phyloP scores from a whole-genome alignment of 64 coral and sea anemone species.

The Porites lutea region DNA sequence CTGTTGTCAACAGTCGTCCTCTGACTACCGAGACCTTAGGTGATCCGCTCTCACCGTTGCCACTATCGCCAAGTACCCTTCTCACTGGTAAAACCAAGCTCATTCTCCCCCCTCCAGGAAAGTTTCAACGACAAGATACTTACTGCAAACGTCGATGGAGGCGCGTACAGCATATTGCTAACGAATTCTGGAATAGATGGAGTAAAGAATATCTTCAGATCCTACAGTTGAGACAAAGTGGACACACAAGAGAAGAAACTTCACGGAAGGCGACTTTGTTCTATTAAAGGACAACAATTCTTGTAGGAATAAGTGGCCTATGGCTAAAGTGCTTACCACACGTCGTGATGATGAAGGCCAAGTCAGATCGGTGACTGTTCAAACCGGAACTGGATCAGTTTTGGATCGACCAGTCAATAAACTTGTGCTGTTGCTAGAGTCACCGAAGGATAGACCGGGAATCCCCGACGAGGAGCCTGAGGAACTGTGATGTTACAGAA shows the following conservation, averaged over 20 bases:
- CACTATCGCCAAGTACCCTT: slow-evolving; percentile 23
- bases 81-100: slow-evolving; percentile 5
- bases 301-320: slow-evolving; percentile 20
- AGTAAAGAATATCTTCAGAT: slow-evolving; percentile 35
- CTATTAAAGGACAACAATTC: slow-evolving; percentile 16
- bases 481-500: too few relatives aligned
- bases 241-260: slow-evolving; percentile 41
- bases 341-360: neutral
- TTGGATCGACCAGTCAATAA: slow-evolving; percentile 23
- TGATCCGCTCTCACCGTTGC: slow-evolving; percentile 37
- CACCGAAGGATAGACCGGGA: slow-evolving; percentile 27
- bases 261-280: slow-evolving; percentile 6
- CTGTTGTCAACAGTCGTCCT: slow-evolving; percentile 26
- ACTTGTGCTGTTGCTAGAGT: slow-evolving; percentile 41
- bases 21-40: slow-evolving; percentile 19
- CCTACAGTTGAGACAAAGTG: slow-evolving; percentile 33
- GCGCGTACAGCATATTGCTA: slow-evolving; percentile 18
- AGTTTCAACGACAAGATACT: slow-evolving; percentile 10
- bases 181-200: too few relatives aligned
- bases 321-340: neutral
- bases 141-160: neutral
- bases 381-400: neutral
- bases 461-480: slow-evolving; percentile 41
- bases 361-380: slow-evolving; percentile 30
- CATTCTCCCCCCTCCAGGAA: slow-evolving; percentile 10